phyloP scores from a whole-genome alignment of 1,140 invertebrate species.

The Drosophila jambulina region DNA sequence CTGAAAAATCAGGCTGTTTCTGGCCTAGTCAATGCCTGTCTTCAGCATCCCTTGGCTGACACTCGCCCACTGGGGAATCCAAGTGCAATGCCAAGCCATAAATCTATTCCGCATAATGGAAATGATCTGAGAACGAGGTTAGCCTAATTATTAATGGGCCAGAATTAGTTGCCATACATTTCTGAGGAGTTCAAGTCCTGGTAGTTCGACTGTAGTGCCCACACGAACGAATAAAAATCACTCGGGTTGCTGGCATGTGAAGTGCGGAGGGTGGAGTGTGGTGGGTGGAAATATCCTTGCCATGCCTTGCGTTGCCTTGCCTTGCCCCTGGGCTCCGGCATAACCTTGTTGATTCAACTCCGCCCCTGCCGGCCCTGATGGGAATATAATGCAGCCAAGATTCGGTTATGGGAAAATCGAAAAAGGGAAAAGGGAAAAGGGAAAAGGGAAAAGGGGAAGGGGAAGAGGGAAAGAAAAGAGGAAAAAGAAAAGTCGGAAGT shows the following conservation, averaged over 20 bases:
- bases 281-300: constrained; percentile 11
- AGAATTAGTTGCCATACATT: neutral
- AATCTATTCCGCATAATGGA: neutral
- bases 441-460: no score
- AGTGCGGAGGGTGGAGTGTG: neutral
- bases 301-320: constrained; percentile 19
- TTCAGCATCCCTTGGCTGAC: neutral
- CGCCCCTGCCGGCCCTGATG: constrained; percentile 39
- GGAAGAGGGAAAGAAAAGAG: no score
- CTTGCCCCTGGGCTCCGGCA: constrained; percentile 31
- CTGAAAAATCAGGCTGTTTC: neutral
- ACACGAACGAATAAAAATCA: constrained; percentile 15
- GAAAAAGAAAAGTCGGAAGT: neutral
- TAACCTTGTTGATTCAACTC: constrained; percentile 51
- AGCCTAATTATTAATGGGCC: neutral
- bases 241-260: constrained; percentile 1
- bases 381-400: constrained; percentile 55
- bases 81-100: neutral
- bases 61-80: neutral
- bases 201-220: neutral
- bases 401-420: constrained; percentile 20
- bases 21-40: neutral
- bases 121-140: neutral
- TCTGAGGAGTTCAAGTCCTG: neutral
- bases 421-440: neutral